Base-by-base conservation (phyloP, 1,140 invertebrate species). In the Drosophila pectinifera region DNA sequence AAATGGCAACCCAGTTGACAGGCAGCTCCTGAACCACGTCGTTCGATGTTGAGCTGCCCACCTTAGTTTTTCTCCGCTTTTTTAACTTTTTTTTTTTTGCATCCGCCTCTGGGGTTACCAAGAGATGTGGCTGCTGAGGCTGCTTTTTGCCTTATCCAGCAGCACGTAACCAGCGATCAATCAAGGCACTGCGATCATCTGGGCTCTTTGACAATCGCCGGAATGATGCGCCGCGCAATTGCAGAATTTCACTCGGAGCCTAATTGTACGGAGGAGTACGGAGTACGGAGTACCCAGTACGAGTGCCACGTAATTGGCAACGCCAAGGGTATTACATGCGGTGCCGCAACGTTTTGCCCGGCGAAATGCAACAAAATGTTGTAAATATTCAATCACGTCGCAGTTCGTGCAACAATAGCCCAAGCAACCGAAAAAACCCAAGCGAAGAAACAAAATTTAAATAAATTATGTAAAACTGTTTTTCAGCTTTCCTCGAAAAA, bases 341-440 rank as follows among this genome's bases (percentile, higher is more conserved):
- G 58, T 72, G 65, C 64, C 28, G 75, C 69, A 82, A 73, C 56
- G 46, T 72, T 70, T 58, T 72, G 67, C 65, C 70, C 42, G 58
- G 74, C 45, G 64, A 88, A 86, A 83, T 68, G 65, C 75, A 76
- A 73, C 79, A 67, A 86, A 86, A 86, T 86, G 83, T 83, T 86
- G 84, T 73, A 86, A 88, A 86, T 86, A 89, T 86, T 86, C 83
- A 86, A 86, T 86, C 83, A 86, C 84, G 83, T 86, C 84, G 84
- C 88, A 89, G 55, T 88, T 86, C 83, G 83, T 86, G 83, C 83
- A 83, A 89, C 84, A 82, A 68, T 51, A 65, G 59, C 56, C 58
- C 20, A 38, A 28, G 20, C 51, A 24, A 46, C 42, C 46, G 13
- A 75, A 48, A 31, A 31, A 2, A 3, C n/a, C 46, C 16, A 13